phyloP scores from a whole-genome alignment of 2,113 vertebrate species.

The Cynocephalus volans region DNA sequence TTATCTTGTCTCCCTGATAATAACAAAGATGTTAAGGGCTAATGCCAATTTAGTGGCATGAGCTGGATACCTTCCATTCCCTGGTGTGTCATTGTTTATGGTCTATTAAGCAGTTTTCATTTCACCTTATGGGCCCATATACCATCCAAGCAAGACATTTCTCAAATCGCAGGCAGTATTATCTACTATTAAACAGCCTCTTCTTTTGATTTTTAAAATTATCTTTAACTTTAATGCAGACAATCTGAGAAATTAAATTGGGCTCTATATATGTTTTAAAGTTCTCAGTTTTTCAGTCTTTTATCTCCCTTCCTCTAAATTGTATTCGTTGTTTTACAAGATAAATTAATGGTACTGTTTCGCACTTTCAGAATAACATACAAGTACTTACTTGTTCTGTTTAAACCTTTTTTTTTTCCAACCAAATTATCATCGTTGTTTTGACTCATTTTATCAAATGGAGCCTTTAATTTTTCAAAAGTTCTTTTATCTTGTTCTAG shows the following conservation, averaged over 20 bases:
- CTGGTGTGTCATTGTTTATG: conserved; percentile 64
- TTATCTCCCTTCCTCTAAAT: not conserved
- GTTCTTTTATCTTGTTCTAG: not conserved
- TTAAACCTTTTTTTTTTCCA: conserved; percentile 1
- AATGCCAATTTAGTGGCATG: conserved; percentile 49
- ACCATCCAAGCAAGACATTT: conserved; percentile 64
- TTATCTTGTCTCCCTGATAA: conserved; percentile 61
- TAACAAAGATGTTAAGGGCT: conserved; percentile 73
- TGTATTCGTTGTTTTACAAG: conserved; percentile 1
- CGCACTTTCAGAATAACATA: conserved; percentile 47
- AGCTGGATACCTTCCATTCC: conserved; percentile 66
- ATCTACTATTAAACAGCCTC: not conserved
- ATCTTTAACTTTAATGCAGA: conserved; percentile 32
- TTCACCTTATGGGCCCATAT: conserved; percentile 65
- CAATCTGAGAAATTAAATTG: conserved; percentile 47
- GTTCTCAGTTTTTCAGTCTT: conserved; percentile 6
- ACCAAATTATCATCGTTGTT: conserved; percentile 33
- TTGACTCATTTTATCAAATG: not conserved
- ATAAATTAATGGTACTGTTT: not conserved
- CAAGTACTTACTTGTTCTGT: not conserved
- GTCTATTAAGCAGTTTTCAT: conserved; percentile 78
- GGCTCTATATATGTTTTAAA: conserved; percentile 38
- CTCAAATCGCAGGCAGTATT: conserved; percentile 17
- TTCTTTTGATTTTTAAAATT: not conserved
- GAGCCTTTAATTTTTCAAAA: not conserved